These are phyloP conservation scores for Brachionus rotundiformis DNA, from an alignment of 1,140 invertebrate genomes.

Conservation along the genomic window DNA sequence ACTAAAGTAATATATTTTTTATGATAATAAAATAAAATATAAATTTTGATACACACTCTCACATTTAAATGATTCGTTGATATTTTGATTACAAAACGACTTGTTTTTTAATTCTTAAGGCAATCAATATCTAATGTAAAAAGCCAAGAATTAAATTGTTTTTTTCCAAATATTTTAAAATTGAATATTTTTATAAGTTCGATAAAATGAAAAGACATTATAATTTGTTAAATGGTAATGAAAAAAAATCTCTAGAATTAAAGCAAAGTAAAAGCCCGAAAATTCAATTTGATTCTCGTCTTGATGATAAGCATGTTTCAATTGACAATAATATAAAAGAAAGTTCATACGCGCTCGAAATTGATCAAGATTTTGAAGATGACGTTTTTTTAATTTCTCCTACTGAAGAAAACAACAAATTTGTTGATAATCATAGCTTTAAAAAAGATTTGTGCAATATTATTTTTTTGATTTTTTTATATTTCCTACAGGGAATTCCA, in stretches of 20 bases:
- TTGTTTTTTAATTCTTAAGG: background rate
- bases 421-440: background rate
- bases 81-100: background rate
- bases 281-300: background rate
- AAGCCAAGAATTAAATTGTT: background rate
- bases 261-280: background rate
- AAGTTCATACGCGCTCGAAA: background rate
- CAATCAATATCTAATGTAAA: background rate
- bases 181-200: background rate
- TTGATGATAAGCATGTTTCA: background rate
- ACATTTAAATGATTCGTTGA: background rate
- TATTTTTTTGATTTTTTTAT: slow-evolving; percentile 77
- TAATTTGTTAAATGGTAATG: background rate
- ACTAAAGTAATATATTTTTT: background rate
- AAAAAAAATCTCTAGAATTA: background rate
- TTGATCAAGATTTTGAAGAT: slow-evolving; percentile 13
- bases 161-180: background rate
- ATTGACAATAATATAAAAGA: background rate
- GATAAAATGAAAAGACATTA: slow-evolving; percentile 28
- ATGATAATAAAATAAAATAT: background rate
- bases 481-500: slow-evolving; percentile 88
- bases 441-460: slow-evolving; percentile 24
- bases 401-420: background rate
- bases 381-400: background rate
- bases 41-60: background rate